Conservation (phyloP, 2,888 invertebrate genomes). For the Drosophila parthenogenetica region DNA sequence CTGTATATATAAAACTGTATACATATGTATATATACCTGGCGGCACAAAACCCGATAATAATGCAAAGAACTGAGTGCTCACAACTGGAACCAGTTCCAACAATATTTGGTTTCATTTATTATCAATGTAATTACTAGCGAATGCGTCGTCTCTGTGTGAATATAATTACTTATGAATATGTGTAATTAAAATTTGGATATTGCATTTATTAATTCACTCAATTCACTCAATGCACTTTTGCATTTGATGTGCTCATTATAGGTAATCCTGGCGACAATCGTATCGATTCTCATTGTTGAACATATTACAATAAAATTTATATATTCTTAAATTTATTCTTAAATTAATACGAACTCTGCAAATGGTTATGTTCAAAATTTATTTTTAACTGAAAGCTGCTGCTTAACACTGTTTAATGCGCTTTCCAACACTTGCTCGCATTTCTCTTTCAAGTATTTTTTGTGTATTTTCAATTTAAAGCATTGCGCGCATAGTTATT, state of each 20-base stretch:
- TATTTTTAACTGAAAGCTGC: no score
- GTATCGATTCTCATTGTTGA: background rate
- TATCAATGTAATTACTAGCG: conserved; percentile 27
- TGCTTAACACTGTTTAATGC: background rate
- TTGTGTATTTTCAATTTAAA: conserved; percentile 25
- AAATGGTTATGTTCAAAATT: background rate
- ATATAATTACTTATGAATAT: conserved; percentile 12
- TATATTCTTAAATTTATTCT: no score
- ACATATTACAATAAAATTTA: no score
- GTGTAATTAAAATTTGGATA: conserved; percentile 5
- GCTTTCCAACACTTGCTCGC: background rate
- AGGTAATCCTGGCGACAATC: background rate
- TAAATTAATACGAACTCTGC: background rate
- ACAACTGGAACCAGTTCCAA: conserved; percentile 17
- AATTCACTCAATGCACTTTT: background rate
- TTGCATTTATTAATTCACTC: background rate
- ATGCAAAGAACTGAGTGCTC: conserved; percentile 27
- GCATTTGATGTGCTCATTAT: background rate
- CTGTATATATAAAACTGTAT: conserved; percentile 3
- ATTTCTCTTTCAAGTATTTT: background rate
- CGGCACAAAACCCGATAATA: conserved; percentile 52
- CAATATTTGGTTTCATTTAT: conserved; percentile 45
- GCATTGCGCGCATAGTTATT: conserved; percentile 23
- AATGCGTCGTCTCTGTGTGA: background rate
- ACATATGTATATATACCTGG: conserved; percentile 30